Evolutionary conservation across 2,888 invertebrate genomes (phyloP), one percentile per base, ranked within the genome.

Genomic region (Spilarctia lutea): DNA sequence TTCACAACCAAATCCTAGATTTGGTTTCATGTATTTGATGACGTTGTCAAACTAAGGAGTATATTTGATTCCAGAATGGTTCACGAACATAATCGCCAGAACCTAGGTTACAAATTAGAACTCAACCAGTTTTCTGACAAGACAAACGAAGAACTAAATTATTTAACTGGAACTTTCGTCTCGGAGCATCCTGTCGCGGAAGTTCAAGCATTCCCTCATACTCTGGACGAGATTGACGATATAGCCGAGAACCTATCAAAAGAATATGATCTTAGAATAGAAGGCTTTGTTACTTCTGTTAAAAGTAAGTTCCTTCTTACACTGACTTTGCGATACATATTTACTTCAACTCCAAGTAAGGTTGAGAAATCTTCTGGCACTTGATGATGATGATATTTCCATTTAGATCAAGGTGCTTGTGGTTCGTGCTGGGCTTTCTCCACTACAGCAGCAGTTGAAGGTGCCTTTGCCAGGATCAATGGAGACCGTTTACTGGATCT

Each of bases 391-490:
- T 18, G 2, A 33, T 45, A 18, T 45, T 20, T 65, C 7, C 24
- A 20, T 48, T 48, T 45, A 92, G 92, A 89, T 65, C 92, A 92
- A 79, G 90, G 80, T 0, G 2, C 20, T 0, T 92, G 93, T 35
- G 91, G 91, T 0, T 91, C 91, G 0, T 92, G 92, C 65, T 93
- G 92, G 91, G 89, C 93, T 0, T 92, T 92, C 77, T 75, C 89
- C 0, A 84, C 89, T 0, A 84, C 88, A 0, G 91, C 92, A 0
- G 85, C 90, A 0, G 81, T 92, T 0, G 93, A 92, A 71, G 91
- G 91, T 0, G 89, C 88, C 0, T 24, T 90, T 0, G 88, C 92
- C 0, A 83, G 85, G 13, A 67, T 13, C 33, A 89, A 88, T 11
- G 91, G 91, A 0, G 88, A 87, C 0, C 80, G 89, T 30, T 71